phyloP scores from a whole-genome alignment of 2,888 invertebrate genomes.

The Sussaba pulchella region DNA sequence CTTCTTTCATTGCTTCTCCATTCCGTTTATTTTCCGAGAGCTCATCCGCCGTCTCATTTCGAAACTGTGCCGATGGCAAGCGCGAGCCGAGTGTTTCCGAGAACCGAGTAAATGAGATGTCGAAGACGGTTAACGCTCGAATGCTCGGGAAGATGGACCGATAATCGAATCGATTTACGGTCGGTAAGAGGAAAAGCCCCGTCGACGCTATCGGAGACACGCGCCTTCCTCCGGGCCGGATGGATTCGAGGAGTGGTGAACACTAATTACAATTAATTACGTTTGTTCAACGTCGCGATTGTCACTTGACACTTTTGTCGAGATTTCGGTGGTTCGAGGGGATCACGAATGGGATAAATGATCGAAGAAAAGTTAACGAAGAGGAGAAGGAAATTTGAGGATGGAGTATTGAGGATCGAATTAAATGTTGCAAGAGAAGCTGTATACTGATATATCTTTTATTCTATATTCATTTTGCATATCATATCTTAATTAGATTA shows the following conservation, averaged over 20 bases:
- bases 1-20: constrained; percentile 26
- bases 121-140: constrained; percentile 57
- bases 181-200: background rate
- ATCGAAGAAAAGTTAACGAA: no score
- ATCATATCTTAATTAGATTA: no score
- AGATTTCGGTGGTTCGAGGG: no score
- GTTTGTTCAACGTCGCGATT: no score
- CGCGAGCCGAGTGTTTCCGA: constrained; percentile 30
- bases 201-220: background rate
- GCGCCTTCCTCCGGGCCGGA: constrained; percentile 3
- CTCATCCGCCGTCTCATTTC: constrained; percentile 37
- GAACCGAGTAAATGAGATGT: constrained; percentile 60
- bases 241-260: background rate
- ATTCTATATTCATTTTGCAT: no score
- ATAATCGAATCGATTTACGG: constrained; percentile 57
- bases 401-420: background rate
- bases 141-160: constrained; percentile 60
- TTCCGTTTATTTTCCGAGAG: constrained; percentile 48
- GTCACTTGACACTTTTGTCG: no score
- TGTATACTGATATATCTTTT: background rate
- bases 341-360: no score
- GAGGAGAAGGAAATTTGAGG: no score
- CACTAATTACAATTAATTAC: constrained; percentile 1
- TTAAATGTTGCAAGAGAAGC: background rate
- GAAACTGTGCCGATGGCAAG: constrained; percentile 50